These are phyloP conservation scores for Sturmia bella DNA, from an alignment of 2,888 invertebrate species.

Conservation along the genomic window DNA sequence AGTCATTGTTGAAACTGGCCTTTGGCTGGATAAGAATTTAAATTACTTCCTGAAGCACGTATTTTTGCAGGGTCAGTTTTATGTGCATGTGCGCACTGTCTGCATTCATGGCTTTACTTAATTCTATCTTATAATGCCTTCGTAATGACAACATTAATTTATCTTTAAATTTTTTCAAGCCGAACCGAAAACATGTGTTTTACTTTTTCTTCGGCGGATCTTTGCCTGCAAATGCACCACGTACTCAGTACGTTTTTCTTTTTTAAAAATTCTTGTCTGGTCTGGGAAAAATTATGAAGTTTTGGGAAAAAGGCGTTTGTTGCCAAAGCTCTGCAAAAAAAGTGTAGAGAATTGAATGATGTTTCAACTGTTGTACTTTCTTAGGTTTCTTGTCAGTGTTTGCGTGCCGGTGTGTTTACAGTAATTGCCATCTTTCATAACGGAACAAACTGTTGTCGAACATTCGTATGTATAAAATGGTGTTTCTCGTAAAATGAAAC, in stretches of 20 bases:
- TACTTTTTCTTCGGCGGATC: not conserved
- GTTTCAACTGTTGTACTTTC: conserved; percentile 22
- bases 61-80: too few species aligned
- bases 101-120: not conserved
- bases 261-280: conserved; percentile 23
- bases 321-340: conserved; percentile 30
- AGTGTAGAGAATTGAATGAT: conserved; percentile 29
- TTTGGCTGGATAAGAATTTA: not conserved
- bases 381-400: conserved; percentile 3
- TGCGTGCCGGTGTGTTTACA: conserved; percentile 39
- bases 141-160: conserved; percentile 51
- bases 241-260: conserved; percentile 32
- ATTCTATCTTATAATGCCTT: conserved; percentile 32
- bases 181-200: conserved; percentile 53
- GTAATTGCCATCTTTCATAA: conserved; percentile 62
- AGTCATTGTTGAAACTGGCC: not conserved
- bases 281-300: conserved; percentile 19
- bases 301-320: conserved; percentile 49
- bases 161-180: conserved; percentile 22
- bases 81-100: too few species aligned
- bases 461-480: conserved; percentile 1
- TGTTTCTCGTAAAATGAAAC: conserved; percentile 28
- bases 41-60: conserved; percentile 1
- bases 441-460: conserved; percentile 47
- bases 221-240: conserved; percentile 46